Evolutionary conservation across 2,888 invertebrate genomes (phyloP), one percentile per base, ranked within the genome.

Genomic region (Drosophila putrida): DNA sequence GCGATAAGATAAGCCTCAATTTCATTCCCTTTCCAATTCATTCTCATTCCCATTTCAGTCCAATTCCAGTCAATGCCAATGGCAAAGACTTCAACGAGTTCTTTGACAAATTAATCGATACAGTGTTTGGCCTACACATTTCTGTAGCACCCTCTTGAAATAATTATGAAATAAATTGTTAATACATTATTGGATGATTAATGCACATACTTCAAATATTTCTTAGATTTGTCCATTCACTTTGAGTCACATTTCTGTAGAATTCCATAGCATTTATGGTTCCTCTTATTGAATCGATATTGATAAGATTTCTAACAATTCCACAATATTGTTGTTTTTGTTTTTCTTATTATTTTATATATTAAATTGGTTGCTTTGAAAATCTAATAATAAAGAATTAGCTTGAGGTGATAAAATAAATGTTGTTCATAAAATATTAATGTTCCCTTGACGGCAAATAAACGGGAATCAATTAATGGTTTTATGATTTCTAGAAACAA

Each of bases 1-100:
- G 13, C 67, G 77, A 75, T 80, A 79, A 77, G 77, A 77, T 77
- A 77, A 67, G 43, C 25, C 41, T 4, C n/a, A 11, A 39, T 28
- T 6, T 6, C 47, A 50, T 1, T 9, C 47, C 5, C 20, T 0
- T 43, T 4, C 11, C 25, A 25, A 4, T 9, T 41, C 5, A 5
- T 43, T 4, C 11, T 11, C 46, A 47, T 4, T 47, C 20, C 9
- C 54, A n/a, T 8, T 43, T 15, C 41, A 39, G 39, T 15, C 41
- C 38, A 11, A 27, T 15, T 6, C 13, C 47, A 54, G 11, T 25
- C 55, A 59, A 63, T 58, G 64, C 53, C 66, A 71, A 75, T 51
- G 63, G 54, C 74, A 62, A 41, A 27, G 51, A 20, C 38, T 11
- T 53, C 41, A 55, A 20, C 38, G 33, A 28, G 27, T 36, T 8